These are phyloP conservation scores for Chironomus striatipennis DNA, from an alignment of 1,140 invertebrate species.

Conservation along the genomic window DNA sequence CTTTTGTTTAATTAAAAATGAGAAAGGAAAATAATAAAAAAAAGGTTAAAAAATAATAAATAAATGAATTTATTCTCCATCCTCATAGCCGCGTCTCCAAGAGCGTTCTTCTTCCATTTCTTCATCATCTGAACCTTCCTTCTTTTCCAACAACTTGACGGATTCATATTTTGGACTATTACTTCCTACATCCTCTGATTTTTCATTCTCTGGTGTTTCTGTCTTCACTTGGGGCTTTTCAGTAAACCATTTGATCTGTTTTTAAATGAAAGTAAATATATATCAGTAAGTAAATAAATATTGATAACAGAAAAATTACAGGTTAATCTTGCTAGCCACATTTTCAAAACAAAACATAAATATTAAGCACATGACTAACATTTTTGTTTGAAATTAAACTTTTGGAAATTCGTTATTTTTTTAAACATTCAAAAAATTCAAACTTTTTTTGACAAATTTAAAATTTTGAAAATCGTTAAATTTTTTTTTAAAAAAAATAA, in stretches of 20 bases:
- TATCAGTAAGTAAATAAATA: neutral
- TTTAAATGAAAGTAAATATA: neutral
- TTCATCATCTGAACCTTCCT: neutral
- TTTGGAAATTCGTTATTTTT: no score
- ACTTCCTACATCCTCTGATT: neutral
- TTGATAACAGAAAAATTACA: no score
- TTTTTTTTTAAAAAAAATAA: no score
- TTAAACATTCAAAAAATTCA: no score
- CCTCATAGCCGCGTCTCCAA: slow-evolving; percentile 10
- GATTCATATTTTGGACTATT: neutral
- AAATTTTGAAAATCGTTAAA: no score
- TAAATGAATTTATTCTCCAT: neutral
- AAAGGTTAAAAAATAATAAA: neutral
- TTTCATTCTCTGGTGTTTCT: neutral
- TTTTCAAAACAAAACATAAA: no score
- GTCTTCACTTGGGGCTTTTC: neutral
- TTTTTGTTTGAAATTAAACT: no score
- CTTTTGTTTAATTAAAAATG: neutral
- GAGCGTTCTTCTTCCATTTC: slow-evolving; percentile 16
- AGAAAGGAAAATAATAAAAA: neutral
- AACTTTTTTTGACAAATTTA: no score
- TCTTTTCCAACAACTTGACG: neutral
- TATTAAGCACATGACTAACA: no score
- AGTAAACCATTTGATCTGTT: neutral
- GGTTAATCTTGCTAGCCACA: no score